Conservation (phyloP, 2,797 vertebrate species). For the Liasis olivaceus region DNA sequence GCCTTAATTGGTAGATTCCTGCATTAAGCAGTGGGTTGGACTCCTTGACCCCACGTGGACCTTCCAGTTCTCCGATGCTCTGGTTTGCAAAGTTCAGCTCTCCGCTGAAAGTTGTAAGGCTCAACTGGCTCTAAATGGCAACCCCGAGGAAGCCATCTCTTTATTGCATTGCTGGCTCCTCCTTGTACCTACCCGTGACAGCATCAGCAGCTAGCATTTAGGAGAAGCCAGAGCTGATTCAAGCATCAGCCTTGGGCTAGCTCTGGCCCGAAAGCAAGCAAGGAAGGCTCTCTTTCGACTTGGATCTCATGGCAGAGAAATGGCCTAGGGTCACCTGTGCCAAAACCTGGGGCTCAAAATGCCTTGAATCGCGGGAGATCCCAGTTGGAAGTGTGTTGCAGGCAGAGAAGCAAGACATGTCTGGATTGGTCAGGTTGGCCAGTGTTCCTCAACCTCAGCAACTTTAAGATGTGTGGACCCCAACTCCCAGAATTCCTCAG, state of each 20-base stretch:
- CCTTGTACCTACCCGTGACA: background rate
- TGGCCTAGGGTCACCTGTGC: background rate
- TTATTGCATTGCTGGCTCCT: rapidly evolving
- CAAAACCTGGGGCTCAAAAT: background rate
- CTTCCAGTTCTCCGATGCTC: background rate
- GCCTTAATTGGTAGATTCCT: background rate
- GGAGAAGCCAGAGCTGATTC: slow-evolving; percentile 6
- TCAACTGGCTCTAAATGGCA: background rate
- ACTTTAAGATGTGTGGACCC: too few species aligned
- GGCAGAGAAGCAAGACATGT: background rate
- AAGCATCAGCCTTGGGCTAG: background rate
- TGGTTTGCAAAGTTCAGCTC: background rate
- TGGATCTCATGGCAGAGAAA: rapidly evolving
- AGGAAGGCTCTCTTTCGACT: background rate
- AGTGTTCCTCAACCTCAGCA: too few species aligned
- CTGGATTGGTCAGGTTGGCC: background rate
- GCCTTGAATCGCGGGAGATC: background rate
- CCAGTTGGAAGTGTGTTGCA: background rate
- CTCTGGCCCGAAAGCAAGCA: background rate
- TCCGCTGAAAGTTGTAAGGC: too few species aligned
- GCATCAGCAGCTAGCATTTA: background rate
- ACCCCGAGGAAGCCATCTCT: background rate
- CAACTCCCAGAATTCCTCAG: too few species aligned
- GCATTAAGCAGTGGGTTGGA: background rate
- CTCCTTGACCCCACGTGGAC: background rate